phyloP scores from a whole-genome alignment of 2,888 invertebrate genomes.

The Drosophila demipolita region DNA sequence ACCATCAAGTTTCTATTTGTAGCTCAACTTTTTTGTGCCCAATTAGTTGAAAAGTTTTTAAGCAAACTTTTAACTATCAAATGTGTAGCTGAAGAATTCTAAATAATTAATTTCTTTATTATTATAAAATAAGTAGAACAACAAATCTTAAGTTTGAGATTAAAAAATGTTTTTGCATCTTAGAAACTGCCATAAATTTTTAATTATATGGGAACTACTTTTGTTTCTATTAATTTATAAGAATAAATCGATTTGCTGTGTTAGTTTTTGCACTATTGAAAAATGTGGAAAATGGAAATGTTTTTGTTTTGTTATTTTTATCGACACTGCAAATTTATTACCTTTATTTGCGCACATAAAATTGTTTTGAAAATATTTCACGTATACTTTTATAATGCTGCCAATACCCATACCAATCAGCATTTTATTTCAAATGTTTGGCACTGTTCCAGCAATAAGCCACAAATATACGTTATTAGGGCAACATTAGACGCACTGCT shows the following conservation, averaged over 20 bases:
- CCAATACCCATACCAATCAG: not conserved
- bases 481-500: slow-evolving; percentile 73
- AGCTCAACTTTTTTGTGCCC: slow-evolving; percentile 29
- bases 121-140: not conserved
- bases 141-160: not conserved
- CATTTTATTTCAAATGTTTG: slow-evolving; percentile 11
- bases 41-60: slow-evolving; percentile 50
- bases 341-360: slow-evolving; percentile 5
- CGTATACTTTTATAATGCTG: slow-evolving; percentile 11
- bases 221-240: not conserved
- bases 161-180: not conserved
- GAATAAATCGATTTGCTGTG: not conserved
- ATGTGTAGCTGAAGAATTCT: slow-evolving; percentile 5
- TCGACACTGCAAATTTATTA: not conserved
- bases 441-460: slow-evolving; percentile 44
- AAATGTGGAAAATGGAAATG: not conserved
- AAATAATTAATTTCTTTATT: not conserved
- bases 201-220: not conserved
- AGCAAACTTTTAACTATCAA: slow-evolving; percentile 32
- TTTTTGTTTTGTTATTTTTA: not conserved
- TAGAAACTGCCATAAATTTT: not conserved
- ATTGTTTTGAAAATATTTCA: not conserved
- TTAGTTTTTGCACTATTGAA: not conserved
- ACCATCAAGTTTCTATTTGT: slow-evolving; percentile 2
- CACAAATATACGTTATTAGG: slow-evolving; percentile 77